A percentile compares a stretch with the other conserved stretches of the same genome.
These are phyloP conservation scores for Cephalopachus bancanus DNA, from an alignment of 2,797 vertebrate species.

Conservation along the genomic window DNA sequence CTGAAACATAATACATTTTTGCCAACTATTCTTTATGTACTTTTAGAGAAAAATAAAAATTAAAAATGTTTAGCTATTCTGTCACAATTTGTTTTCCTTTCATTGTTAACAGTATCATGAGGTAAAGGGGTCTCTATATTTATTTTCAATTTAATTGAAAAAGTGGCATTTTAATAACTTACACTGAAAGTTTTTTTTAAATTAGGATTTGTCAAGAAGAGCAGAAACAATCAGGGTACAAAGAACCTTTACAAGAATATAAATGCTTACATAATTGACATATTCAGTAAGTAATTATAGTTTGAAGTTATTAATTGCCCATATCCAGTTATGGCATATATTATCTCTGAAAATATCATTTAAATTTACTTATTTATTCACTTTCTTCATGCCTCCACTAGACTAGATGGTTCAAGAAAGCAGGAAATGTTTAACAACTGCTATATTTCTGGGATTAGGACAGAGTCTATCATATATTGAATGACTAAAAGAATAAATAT, in stretches of 20 bases:
- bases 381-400: neutral
- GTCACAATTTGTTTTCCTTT: neutral
- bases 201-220: neutral
- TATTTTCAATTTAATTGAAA: neutral
- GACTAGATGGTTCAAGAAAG: neutral
- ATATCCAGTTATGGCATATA: neutral
- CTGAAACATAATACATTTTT: neutral
- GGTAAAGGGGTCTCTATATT: neutral
- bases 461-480: neutral
- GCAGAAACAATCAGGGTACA: neutral
- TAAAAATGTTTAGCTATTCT: neutral
- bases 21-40: neutral
- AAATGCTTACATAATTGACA: neutral
- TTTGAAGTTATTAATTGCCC: neutral
- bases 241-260: neutral
- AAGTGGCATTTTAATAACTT: neutral
- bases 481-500: neutral
- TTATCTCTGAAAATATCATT: neutral
- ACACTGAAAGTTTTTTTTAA: neutral
- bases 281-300: neutral
- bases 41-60: neutral
- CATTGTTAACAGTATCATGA: neutral
- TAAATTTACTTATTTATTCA: neutral
- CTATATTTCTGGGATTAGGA: neutral
- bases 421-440: neutral